These are phyloP conservation scores for Agrypnus murinus DNA, from an alignment of 2,888 invertebrate genomes.

Conservation along the genomic window DNA sequence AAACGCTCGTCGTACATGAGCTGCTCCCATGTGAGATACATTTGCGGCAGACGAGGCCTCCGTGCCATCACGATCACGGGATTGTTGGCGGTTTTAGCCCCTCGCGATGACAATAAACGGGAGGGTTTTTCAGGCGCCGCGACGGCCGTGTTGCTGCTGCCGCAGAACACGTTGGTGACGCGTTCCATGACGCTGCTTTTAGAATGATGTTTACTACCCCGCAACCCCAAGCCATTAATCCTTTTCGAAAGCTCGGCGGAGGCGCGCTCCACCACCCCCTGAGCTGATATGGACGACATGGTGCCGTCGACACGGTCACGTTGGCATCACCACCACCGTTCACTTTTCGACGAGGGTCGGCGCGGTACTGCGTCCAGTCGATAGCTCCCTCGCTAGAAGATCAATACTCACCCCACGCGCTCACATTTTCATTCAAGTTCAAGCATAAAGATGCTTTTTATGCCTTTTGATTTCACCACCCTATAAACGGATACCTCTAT, in stretches of 20 bases:
- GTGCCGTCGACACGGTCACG: constrained; percentile 52
- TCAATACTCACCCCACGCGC: constrained; percentile 55
- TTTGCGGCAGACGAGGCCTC: constrained; percentile 71
- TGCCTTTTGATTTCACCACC: constrained; percentile 20
- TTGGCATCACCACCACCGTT: constrained; percentile 44
- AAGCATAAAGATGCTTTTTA: constrained; percentile 31
- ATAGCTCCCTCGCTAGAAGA: constrained; percentile 52
- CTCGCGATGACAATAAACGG: constrained; percentile 66
- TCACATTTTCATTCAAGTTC: constrained; percentile 52
- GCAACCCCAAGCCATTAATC: constrained; percentile 83
- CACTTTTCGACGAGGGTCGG: constrained; percentile 46
- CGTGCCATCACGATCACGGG: constrained; percentile 57
- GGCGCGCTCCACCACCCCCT: constrained; percentile 93
- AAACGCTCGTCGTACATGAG: constrained; percentile 90
- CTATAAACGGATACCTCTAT: not conserved
- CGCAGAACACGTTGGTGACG: constrained; percentile 90
- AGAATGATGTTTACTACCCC: constrained; percentile 70
- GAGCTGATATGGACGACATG: constrained; percentile 90
- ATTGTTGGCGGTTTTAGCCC: constrained; percentile 54
- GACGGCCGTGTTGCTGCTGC: constrained; percentile 71
- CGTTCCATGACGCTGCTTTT: constrained; percentile 87
- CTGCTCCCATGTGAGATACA: constrained; percentile 81
- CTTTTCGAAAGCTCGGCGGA: constrained; percentile 92
- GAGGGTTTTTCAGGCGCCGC: constrained; percentile 73
- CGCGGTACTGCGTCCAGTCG: constrained; percentile 51